These are phyloP conservation scores for Eupsittula cactorum DNA, from an alignment of 2,113 vertebrate species.

Conservation along the genomic window DNA sequence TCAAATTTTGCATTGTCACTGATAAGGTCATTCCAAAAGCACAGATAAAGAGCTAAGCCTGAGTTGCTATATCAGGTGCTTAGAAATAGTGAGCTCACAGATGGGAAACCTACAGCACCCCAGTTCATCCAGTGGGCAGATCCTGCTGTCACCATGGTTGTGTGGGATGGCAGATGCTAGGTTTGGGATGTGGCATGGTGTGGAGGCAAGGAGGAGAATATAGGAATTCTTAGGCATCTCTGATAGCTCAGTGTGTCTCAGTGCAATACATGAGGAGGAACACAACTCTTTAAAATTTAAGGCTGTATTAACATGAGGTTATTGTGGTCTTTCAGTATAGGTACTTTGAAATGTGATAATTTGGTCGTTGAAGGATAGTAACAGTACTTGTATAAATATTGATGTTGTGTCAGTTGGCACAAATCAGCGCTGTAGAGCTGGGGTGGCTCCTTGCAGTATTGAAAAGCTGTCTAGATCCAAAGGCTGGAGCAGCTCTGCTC, in stretches of 20 bases:
- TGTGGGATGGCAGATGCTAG: neutral
- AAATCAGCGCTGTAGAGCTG: neutral
- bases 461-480: neutral
- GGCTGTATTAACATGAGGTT: neutral
- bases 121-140: neutral
- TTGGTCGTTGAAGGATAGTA: neutral
- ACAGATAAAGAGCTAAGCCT: neutral
- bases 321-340: conserved; percentile 17
- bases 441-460: neutral
- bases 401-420: neutral
- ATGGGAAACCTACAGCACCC: neutral
- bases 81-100: neutral
- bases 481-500: neutral
- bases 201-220: neutral
- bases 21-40: neutral
- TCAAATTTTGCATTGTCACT: neutral
- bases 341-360: neutral
- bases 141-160: fast-evolving
- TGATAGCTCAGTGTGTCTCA: fast-evolving
- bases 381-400: conserved; percentile 4
- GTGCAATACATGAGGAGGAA: neutral
- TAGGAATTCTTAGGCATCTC: neutral
- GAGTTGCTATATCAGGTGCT: neutral
- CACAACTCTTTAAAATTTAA: neutral
- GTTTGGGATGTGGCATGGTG: neutral